Evolutionary conservation across 2,797 vertebrate genomes (phyloP), one percentile per base, ranked within the genome.

Genomic region (Manis javanica): DNA sequence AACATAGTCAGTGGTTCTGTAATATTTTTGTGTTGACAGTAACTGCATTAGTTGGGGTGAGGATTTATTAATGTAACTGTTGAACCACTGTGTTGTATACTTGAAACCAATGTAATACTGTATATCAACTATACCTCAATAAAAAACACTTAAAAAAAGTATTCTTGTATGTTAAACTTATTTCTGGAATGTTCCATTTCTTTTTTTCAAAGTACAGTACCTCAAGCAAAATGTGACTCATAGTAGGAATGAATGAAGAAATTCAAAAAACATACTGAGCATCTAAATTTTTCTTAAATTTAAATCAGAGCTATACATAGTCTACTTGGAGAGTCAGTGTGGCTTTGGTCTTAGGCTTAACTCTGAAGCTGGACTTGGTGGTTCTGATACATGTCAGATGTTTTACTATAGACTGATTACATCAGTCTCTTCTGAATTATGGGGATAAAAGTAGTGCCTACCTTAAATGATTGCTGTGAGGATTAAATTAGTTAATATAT

Each of bases 141-240:
- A 46, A 46, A 46, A 46, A 46, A 46, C 46, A 46, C 46, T 46
- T 46, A 46, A 46, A 46, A 46, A 71, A 71, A 18, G 5, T 75
- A 61, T 61, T 95, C 61, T 93, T 84, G 11, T n/a, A 86, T 29
- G 31, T 59, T 71, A 72, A 87, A 16, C 14, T 93, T 92, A 39
- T 4, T 51, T 96, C 96, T 79, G 13, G 21, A 55, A 66, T 61
- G 26, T 55, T 79, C 42, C 5, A 16, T 57, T 87, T 95, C 31
- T 69, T 90, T 37, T 68, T 74, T 21, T 93, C 57, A 68, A 55
- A 42, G 5, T 39, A 39, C 8, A 12, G 49, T 19, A 57, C 5
- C 14, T 69, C 29, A 23, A 53, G n/a, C 29, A 14, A 90, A 90
- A 79, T 64, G 10, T 64, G 51, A 93, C 34, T 86, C 51, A n/a